These are phyloP conservation scores for Ia io DNA, from an alignment of 2,113 vertebrate genomes.

Conservation along the genomic window DNA sequence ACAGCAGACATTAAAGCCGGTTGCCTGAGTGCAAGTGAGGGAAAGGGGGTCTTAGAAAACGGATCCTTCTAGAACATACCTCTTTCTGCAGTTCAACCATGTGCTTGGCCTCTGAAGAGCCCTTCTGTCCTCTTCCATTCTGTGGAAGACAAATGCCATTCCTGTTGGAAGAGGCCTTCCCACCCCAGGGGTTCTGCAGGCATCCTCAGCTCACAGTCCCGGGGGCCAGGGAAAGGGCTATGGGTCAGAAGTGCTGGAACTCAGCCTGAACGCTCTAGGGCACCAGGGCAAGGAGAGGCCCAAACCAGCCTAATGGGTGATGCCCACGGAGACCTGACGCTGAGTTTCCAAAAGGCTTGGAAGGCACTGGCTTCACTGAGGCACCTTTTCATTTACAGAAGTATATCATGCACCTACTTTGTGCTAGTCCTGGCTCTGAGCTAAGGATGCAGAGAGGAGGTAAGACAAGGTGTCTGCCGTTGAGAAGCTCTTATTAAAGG, in stretches of 20 bases:
- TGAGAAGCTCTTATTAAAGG: neutral
- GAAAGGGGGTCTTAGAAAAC: neutral
- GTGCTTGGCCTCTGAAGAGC: neutral
- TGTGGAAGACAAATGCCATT: slow-evolving; percentile 18
- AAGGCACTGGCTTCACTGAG: neutral
- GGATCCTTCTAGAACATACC: slow-evolving; percentile 58
- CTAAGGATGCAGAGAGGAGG: neutral
- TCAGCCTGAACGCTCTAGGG: neutral
- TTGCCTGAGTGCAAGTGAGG: neutral
- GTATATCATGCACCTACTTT: neutral
- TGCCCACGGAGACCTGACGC: neutral
- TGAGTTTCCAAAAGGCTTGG: neutral
- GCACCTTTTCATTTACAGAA: neutral
- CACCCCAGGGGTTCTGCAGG: neutral
- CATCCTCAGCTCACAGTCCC: neutral
- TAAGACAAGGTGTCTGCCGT: neutral
- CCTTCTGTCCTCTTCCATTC: slow-evolving; percentile 57
- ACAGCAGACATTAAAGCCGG: neutral
- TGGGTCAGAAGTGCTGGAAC: neutral
- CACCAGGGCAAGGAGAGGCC: neutral
- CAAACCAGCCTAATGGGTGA: neutral
- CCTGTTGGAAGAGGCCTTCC: neutral
- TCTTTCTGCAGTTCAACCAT: slow-evolving; percentile 72
- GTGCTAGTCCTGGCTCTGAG: neutral
- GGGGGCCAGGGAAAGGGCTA: neutral